Percentiles rank a stretch among this genome's conserved stretches.
These are phyloP conservation scores for Drosophila paramelanica DNA, from an alignment of 2,888 invertebrate species.

Conservation along the genomic window DNA sequence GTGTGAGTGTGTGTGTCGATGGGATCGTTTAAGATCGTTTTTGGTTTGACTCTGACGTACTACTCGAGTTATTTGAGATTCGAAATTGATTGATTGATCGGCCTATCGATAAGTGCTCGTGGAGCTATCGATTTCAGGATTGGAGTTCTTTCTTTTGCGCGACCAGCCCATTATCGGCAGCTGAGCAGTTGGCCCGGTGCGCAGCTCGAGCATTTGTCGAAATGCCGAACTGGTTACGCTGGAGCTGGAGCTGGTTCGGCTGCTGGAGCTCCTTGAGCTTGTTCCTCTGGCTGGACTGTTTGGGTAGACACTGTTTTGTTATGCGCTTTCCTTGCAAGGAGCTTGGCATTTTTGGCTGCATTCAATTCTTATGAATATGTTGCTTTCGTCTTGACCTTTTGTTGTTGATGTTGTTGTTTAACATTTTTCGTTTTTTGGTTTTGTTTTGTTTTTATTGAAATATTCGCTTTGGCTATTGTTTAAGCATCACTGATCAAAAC, in stretches of 20 bases:
- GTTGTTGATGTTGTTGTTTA: neutral
- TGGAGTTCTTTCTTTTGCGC: constrained; percentile 81
- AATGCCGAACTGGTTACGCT: constrained; percentile 6
- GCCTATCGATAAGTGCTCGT: constrained; percentile 40
- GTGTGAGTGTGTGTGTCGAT: constrained; percentile 5
- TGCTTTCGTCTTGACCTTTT: constrained; percentile 9
- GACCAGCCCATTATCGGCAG: constrained; percentile 77
- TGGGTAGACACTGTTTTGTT: constrained; percentile 40
- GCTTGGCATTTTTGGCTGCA: constrained; percentile 61
- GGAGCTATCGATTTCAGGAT: constrained; percentile 35
- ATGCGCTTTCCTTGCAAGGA: constrained; percentile 52
- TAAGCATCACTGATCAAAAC: constrained; percentile 25
- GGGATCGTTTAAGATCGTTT: constrained; percentile 12
- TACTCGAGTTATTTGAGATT: constrained; percentile 11
- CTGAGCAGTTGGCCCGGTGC: constrained; percentile 29
- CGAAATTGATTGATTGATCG: constrained; percentile 6
- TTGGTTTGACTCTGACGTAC: constrained; percentile 20
- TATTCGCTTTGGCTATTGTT: constrained; percentile 5
- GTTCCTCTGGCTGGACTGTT: constrained; percentile 19
- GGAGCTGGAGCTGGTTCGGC: neutral
- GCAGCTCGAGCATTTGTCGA: constrained; percentile 35
- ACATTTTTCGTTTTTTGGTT: neutral
- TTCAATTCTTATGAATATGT: constrained; percentile 18
- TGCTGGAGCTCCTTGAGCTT: neutral
- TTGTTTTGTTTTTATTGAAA: neutral